A percentile compares a stretch with the other conserved stretches of the same genome.
Conservation (phyloP, 2,888 invertebrate species). For the Molorchus minor region DNA sequence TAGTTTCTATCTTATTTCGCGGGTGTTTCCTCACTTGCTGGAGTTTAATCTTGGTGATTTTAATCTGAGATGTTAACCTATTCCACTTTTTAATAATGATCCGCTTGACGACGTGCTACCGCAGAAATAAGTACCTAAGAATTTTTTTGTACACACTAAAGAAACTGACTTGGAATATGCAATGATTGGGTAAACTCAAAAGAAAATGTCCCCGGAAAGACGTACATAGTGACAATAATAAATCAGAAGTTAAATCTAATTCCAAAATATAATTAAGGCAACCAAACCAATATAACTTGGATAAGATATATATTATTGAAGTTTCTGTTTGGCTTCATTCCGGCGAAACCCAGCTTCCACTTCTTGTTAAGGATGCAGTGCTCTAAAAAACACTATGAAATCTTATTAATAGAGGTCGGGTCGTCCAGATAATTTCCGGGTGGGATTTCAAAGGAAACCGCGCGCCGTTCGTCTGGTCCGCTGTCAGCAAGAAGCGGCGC, state of each 20-base stretch:
- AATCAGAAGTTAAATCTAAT: constrained; percentile 29
- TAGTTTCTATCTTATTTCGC: too few relatives aligned
- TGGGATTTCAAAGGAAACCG: constrained; percentile 17
- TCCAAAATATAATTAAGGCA: constrained; percentile 30
- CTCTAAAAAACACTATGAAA: constrained; percentile 33
- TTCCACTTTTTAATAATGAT: too few relatives aligned
- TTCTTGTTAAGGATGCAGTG: constrained; percentile 24
- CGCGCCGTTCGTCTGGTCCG: constrained; percentile 9
- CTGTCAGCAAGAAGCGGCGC: constrained; percentile 30
- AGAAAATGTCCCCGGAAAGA: not conserved
- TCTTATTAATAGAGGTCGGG: constrained; percentile 33
- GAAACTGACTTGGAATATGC: too few relatives aligned
- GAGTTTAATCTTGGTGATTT: too few relatives aligned
- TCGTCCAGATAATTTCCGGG: constrained; percentile 8
- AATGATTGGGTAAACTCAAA: too few relatives aligned
- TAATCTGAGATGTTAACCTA: too few relatives aligned
- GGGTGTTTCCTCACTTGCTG: too few relatives aligned
- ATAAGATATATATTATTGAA: constrained; percentile 15
- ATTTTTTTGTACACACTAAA: too few relatives aligned
- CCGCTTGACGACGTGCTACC: too few relatives aligned
- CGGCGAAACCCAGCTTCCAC: constrained; percentile 13
- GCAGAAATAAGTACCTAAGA: too few relatives aligned
- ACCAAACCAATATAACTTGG: constrained; percentile 25
- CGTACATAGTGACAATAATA: constrained; percentile 19
- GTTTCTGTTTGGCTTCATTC: constrained; percentile 16